A percentile compares a stretch with the other conserved stretches of the same genome.
Conservation (phyloP, 1,140 invertebrate species). For the Drosophila neocordata region DNA sequence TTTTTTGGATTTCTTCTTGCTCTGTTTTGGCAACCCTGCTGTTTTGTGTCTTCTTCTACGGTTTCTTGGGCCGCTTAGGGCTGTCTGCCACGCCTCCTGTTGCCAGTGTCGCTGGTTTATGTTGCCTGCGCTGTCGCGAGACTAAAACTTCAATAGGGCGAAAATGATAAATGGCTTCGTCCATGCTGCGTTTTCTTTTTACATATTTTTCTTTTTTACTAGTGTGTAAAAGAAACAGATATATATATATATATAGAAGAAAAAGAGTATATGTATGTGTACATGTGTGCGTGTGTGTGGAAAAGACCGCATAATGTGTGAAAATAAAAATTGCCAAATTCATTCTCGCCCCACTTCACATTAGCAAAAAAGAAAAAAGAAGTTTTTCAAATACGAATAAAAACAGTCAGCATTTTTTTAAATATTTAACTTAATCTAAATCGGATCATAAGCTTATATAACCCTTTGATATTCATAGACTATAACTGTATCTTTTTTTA, state of each 20-base stretch:
- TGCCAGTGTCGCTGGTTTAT: slow-evolving; percentile 74
- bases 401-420: neutral
- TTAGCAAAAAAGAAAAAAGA: too few relatives aligned
- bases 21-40: slow-evolving; percentile 72
- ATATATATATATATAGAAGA: neutral
- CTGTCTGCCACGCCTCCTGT: slow-evolving; percentile 67
- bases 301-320: slow-evolving; percentile 49
- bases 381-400: too few relatives aligned
- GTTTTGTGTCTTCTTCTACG: slow-evolving; percentile 71
- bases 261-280: neutral
- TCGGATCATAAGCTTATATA: slow-evolving; percentile 1
- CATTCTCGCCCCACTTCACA: slow-evolving; percentile 35
- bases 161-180: slow-evolving; percentile 73
- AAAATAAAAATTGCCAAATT: slow-evolving; percentile 69
- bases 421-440: neutral
- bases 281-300: too few relatives aligned
- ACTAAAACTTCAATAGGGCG: slow-evolving; percentile 77
- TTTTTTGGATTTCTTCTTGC: slow-evolving; percentile 24
- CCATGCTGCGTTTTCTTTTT: slow-evolving; percentile 62
- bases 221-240: neutral
- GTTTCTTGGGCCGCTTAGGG: slow-evolving; percentile 59
- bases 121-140: slow-evolving; percentile 63
- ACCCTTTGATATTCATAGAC: neutral
- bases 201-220: slow-evolving; percentile 18
- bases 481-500: neutral